Base-by-base conservation (phyloP, 2,888 invertebrate genomes). In the Marronus borbonicus region DNA sequence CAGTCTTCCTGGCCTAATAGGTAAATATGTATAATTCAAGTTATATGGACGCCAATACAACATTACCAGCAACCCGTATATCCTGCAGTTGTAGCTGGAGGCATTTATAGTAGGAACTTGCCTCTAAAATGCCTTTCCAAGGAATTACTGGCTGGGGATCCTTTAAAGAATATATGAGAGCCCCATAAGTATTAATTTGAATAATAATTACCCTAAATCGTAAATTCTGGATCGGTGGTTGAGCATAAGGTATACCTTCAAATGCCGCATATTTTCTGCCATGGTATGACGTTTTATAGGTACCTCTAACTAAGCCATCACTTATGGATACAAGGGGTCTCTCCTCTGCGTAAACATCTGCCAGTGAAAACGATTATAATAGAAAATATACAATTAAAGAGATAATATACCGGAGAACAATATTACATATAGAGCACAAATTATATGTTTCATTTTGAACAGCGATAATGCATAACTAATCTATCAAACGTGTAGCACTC, bases 1-100 rank as follows among this genome's bases (percentile, higher is more conserved):
- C 94, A 94, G 86, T 94, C 93, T 86, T 94, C 94, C 79, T 89
- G 89, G 17, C 93, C 94, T 87, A 85, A 24, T 58, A 62, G 60
- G 12, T 44, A 44, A 44, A 44, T 44, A 44, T 44, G 8, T 62
- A 24, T 17, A 31, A 50, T 44, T 39, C 49, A 28, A 12, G 8
- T 12, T 12, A 20, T 1, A 58, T 58, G 55, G n/a, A 86, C 94
- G 92, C 20, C 36, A 58, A 10, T 20, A 20, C 4, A 8, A 89
- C n/a, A 14, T 58, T 74, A 74, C 75, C 75, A 39, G 36, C 7
- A 52, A 78, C 39, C 24, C 3, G n/a, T n/a, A 58, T 62, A 62
- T 39, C 74, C 4, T 44, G 24, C 14, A 72, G 17, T 50, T 28
- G 20, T 36, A 44, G 28, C 72, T 84, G 84, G 28, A 84, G 64